These are phyloP conservation scores for Lycia hirtaria DNA, from an alignment of 2,888 invertebrate genomes.

Conservation along the genomic window DNA sequence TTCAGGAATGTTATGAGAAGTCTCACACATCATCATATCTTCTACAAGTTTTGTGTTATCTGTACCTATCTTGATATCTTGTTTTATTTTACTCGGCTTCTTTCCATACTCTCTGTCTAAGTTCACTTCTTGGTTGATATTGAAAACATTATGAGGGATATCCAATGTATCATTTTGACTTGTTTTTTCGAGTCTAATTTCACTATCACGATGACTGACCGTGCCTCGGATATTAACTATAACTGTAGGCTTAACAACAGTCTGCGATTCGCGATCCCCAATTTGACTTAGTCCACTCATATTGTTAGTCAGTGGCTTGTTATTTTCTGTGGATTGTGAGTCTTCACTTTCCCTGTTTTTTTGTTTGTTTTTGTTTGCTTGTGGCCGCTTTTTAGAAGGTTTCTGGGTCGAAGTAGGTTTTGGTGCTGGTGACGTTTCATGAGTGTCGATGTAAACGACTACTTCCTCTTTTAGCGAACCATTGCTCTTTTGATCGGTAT, in stretches of 20 bases:
- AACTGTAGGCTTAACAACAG: conserved; percentile 78
- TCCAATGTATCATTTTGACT: conserved; percentile 54
- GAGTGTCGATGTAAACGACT: conserved; percentile 64
- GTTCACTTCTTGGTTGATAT: conserved; percentile 79
- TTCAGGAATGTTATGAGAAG: conserved; percentile 46
- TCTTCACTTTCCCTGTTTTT: conserved; percentile 51
- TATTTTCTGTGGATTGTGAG: conserved; percentile 42
- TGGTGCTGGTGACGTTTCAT: conserved; percentile 43
- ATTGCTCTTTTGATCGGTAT: conserved; percentile 46
- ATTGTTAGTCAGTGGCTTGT: conserved; percentile 62
- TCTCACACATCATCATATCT: conserved; percentile 72
- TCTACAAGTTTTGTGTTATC: conserved; percentile 56
- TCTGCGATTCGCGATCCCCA: conserved; percentile 77
- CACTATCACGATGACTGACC: conserved; percentile 71
- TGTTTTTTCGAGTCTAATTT: conserved; percentile 66
- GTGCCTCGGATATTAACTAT: conserved; percentile 78
- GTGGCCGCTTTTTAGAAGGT: conserved; percentile 59
- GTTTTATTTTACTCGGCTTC: conserved; percentile 51
- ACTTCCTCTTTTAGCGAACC: conserved; percentile 66
- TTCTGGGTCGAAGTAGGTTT: conserved; percentile 56
- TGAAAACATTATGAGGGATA: conserved; percentile 69
- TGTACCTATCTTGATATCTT: conserved; percentile 53
- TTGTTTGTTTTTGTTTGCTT: conserved; percentile 44
- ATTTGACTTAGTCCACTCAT: conserved; percentile 80
- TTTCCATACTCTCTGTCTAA: conserved; percentile 56